A percentile compares a stretch with the other conserved stretches of the same genome.
These are phyloP conservation scores for Centropyge bicolor DNA, from an alignment of 2,797 vertebrate species.

Conservation along the genomic window DNA sequence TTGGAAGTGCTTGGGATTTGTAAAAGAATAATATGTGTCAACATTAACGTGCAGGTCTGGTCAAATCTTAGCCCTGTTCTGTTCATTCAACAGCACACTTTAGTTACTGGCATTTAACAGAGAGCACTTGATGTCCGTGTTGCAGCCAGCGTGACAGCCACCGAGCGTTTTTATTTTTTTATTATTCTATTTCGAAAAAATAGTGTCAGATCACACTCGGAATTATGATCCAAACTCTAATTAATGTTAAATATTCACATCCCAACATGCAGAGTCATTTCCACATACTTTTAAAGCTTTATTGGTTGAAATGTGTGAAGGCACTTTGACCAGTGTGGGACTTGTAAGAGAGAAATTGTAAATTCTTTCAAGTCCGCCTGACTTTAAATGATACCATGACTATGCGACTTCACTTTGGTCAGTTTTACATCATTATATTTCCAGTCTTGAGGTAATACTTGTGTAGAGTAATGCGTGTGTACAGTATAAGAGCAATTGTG, in stretches of 20 bases:
- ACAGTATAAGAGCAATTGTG: conserved; percentile 53
- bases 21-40: conserved; percentile 60
- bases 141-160: conserved; percentile 44
- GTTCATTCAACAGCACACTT: conserved; percentile 49
- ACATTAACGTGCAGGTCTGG: conserved; percentile 64
- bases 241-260: conserved; percentile 42
- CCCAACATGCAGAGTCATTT: conserved; percentile 25
- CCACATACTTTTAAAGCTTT: conserved; percentile 45
- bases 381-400: conserved; percentile 53
- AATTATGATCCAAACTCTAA: conserved; percentile 13
- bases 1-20: conserved; percentile 27
- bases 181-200: conserved; percentile 22
- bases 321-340: conserved; percentile 41
- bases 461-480: conserved; percentile 47
- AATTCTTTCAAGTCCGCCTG: conserved; percentile 31
- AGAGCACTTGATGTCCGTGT: conserved; percentile 58
- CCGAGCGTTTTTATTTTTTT: conserved; percentile 14
- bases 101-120: conserved; percentile 48
- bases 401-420: conserved; percentile 36
- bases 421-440: conserved; percentile 45
- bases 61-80: conserved; percentile 53
- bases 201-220: conserved; percentile 23
- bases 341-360: conserved; percentile 47
- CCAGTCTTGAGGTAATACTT: conserved; percentile 47
- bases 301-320: conserved; percentile 33